Evolutionary conservation across 2,797 vertebrate genomes (phyloP).

Genomic region (Tragopan temminckii): DNA sequence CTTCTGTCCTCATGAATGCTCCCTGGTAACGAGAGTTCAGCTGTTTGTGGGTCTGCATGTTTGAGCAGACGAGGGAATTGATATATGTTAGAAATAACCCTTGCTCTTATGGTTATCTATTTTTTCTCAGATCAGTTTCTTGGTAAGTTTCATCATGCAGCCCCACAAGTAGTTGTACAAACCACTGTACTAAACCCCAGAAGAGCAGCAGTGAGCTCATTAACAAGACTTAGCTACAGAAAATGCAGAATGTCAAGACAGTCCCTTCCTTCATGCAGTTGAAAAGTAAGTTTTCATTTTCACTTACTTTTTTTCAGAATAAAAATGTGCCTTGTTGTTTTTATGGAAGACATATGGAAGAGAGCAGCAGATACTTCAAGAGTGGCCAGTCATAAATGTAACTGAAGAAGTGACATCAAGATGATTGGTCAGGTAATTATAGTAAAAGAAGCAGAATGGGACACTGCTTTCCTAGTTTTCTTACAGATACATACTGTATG

Average conservation of each 20-base stretch:
- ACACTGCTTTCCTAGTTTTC: background rate
- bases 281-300: background rate
- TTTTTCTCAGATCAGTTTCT: background rate
- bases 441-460: background rate
- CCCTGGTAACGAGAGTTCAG: background rate
- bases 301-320: background rate
- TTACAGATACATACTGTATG: background rate
- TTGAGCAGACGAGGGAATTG: background rate
- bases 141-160: background rate
- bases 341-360: background rate
- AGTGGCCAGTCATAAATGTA: background rate
- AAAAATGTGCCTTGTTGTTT: background rate
- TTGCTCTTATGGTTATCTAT: background rate
- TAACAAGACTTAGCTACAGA: background rate
- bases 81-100: background rate
- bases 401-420: background rate
- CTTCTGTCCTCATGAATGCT: fast-evolving
- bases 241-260: background rate
- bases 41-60: background rate
- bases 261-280: background rate
- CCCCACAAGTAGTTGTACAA: background rate
- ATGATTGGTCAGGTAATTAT: background rate
- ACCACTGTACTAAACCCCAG: background rate
- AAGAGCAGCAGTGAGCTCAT: background rate
- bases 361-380: constrained; percentile 1